These are phyloP conservation scores for Tortricodes alternella DNA, from an alignment of 2,888 invertebrate species.

Conservation along the genomic window DNA sequence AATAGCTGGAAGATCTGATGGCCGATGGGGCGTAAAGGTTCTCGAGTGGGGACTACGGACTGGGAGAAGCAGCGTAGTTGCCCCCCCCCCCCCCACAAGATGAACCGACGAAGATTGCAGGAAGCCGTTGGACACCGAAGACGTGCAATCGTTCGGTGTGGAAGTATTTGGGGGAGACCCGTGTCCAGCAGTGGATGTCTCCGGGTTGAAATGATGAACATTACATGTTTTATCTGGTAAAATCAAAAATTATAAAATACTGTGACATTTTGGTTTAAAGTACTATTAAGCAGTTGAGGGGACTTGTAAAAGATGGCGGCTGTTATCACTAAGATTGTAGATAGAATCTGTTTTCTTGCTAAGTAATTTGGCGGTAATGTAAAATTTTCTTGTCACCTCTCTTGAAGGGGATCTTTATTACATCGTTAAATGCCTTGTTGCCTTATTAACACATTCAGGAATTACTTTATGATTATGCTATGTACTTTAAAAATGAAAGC, in stretches of 20 bases:
- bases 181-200: too few species aligned
- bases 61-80: too few species aligned
- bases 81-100: too few species aligned
- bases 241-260: not conserved
- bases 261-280: not conserved
- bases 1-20: too few species aligned
- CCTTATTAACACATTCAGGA: not conserved
- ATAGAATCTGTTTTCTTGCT: slow-evolving; percentile 12
- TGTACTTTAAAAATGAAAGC: not conserved
- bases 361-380: slow-evolving; percentile 8
- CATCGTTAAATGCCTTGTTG: not conserved
- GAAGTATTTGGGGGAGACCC: too few species aligned
- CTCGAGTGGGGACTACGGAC: too few species aligned
- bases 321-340: slow-evolving; percentile 10
- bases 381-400: slow-evolving; percentile 10
- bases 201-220: too few species aligned
- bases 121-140: too few species aligned
- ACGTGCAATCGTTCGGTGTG: too few species aligned
- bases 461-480: not conserved
- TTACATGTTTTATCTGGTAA: too few species aligned
- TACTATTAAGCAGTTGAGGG: not conserved
- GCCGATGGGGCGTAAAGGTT: too few species aligned
- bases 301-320: slow-evolving; percentile 10
- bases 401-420: slow-evolving; percentile 3
- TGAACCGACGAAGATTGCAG: too few species aligned